phyloP scores from a whole-genome alignment of 2,113 vertebrate species.

The Rutilus rutilus region DNA sequence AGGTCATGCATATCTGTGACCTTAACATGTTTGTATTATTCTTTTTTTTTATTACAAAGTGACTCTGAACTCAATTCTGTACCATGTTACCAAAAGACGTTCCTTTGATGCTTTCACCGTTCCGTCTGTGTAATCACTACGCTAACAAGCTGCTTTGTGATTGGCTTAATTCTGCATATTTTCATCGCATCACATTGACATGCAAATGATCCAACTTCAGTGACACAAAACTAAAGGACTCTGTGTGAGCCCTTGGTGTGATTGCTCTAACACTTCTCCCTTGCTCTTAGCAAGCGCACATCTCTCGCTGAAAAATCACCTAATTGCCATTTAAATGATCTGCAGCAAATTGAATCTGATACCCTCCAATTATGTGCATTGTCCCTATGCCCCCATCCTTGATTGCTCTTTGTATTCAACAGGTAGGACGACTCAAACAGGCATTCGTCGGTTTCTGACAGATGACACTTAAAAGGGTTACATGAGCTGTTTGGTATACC shows the following conservation, averaged over 20 bases:
- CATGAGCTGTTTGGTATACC: neutral
- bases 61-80: slow-evolving; percentile 2
- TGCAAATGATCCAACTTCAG: slow-evolving; percentile 36
- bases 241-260: slow-evolving; percentile 12
- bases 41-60: neutral
- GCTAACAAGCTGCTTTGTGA: slow-evolving; percentile 34
- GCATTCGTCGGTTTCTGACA: neutral
- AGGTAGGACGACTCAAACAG: slow-evolving; percentile 15
- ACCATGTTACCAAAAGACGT: neutral
- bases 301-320: slow-evolving; percentile 31
- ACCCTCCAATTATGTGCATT: slow-evolving; percentile 18
- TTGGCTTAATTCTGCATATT: slow-evolving; percentile 27
- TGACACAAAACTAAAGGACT: slow-evolving; percentile 39
- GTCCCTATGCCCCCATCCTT: slow-evolving; percentile 11
- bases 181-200: slow-evolving; percentile 35
- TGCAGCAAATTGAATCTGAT: slow-evolving; percentile 38
- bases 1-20: slow-evolving; percentile 19
- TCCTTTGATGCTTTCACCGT: neutral
- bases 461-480: slow-evolving; percentile 28
- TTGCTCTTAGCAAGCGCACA: slow-evolving; percentile 19
- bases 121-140: slow-evolving; percentile 3
- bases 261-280: slow-evolving; percentile 33
- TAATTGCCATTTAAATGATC: slow-evolving; percentile 44
- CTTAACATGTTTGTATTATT: slow-evolving; percentile 7
- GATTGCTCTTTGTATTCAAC: slow-evolving; percentile 43